Base-by-base conservation (phyloP, 2,113 vertebrate genomes). In the Triplophysa tibetana region DNA sequence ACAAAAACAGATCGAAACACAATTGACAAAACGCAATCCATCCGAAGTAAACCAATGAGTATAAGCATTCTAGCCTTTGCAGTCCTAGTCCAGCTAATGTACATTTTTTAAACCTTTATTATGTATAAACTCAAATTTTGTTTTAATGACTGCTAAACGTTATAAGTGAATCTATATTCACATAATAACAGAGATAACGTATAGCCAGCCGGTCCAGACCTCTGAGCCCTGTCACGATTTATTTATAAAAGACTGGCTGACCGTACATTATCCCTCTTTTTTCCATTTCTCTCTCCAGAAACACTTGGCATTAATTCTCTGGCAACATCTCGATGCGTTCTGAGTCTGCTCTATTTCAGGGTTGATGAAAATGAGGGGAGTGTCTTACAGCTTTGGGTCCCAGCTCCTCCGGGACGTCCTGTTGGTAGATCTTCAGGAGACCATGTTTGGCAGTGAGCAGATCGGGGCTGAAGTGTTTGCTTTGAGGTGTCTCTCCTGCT, bases 361-460 rank as follows among this genome's bases (percentile, higher is more conserved):
- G 19, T 8, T 50, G 54, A 16, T 43, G 33, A 12, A 12, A 13
- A 77, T 60, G 0, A 54, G 0, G 8, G 6, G 21, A 14, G 52
- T 13, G 23, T 24, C 92, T 92, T 77, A 98, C 97, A 63, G 93
- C 94, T 91, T 95, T 96, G 61, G 94, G 91, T 17, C 95, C 95
- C 14, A 93, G 89, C 83, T 98, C 95, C 86, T 95, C 89, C 0
- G 86, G 85, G 0, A 83, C 75, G n/a, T 93, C 91, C 43, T 84
- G 90, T 72, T 91, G 94, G 91, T 96, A 98, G 43, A 99, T 95
- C 82, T 93, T 94, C 78, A 98, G 95, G 1, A 99, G 93, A 29
- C 96, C 94, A 77, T 95, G 93, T 0, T 92, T 94, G 65, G 96
- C 92, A 0, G 98, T 99, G n/a, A 96, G 96, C 12, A 94, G 93